phyloP scores from a whole-genome alignment of 1,140 invertebrate genomes.

The Acromyrmex echinatior region DNA sequence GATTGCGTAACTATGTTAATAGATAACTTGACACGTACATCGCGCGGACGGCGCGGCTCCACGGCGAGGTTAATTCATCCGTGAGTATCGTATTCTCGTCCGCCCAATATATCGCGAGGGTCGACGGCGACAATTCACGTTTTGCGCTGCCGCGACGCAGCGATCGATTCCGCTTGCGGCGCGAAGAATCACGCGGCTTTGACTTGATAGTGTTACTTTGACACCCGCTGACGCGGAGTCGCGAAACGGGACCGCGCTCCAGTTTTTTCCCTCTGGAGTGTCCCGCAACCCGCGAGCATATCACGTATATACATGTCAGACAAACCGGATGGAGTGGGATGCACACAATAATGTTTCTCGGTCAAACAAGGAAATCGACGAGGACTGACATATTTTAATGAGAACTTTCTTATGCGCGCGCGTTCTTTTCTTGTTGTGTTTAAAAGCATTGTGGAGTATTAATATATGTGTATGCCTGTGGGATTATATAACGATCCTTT shows the following conservation, averaged over 20 bases:
- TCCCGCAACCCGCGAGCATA: not conserved
- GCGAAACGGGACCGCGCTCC: not conserved
- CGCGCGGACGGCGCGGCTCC: not conserved
- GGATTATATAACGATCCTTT: not conserved
- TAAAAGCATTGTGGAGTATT: not conserved
- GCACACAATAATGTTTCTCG: slow-evolving; percentile 1
- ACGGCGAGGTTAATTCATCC: not conserved
- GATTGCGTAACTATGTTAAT: not conserved
- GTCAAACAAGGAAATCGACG: not conserved
- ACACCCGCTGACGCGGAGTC: not conserved
- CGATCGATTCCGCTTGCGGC: not conserved
- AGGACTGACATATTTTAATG: not conserved
- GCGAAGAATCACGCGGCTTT: not conserved
- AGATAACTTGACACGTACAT: not conserved
- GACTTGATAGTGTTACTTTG: not conserved
- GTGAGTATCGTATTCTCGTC: no score
- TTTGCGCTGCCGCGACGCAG: not conserved
- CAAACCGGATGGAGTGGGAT: not conserved
- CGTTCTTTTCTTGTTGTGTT: not conserved
- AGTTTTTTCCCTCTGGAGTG: not conserved
- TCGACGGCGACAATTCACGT: not conserved
- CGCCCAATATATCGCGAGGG: not conserved
- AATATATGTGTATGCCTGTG: no score
- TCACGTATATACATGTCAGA: not conserved
- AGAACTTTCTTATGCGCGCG: not conserved